phyloP scores from a whole-genome alignment of 1,140 invertebrate species.

The Telenomus remus region DNA sequence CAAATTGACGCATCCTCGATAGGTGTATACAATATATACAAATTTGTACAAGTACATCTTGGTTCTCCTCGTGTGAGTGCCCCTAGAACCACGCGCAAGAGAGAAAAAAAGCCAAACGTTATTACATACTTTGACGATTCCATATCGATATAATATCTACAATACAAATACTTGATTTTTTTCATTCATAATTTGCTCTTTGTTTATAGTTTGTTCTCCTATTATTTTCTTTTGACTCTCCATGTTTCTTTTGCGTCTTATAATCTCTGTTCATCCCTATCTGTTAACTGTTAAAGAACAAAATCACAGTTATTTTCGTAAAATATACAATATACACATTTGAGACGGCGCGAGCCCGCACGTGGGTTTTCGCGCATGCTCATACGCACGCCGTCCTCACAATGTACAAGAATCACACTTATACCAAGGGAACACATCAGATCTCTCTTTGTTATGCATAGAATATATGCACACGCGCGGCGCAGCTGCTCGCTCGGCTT shows the following conservation, averaged over 20 bases:
- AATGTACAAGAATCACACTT: constrained; percentile 62
- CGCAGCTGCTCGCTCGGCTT: constrained; percentile 34
- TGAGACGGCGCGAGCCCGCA: constrained; percentile 34
- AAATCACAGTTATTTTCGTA: constrained; percentile 64
- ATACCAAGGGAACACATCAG: constrained; percentile 61
- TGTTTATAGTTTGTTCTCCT: constrained; percentile 16
- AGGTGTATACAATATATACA: constrained; percentile 50
- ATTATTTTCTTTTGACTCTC: background rate
- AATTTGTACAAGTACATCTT: constrained; percentile 52
- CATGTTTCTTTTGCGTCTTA: background rate
- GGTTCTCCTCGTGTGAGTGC: constrained; percentile 23
- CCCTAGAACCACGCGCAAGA: constrained; percentile 11
- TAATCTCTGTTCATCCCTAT: constrained; percentile 3
- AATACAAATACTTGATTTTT: constrained; percentile 38
- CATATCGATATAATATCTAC: constrained; percentile 40
- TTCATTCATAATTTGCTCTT: constrained; percentile 1
- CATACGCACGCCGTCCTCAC: constrained; percentile 46
- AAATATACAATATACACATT: constrained; percentile 65
- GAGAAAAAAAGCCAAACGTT: constrained; percentile 10
- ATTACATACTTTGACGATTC: constrained; percentile 8
- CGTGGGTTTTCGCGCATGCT: constrained; percentile 39
- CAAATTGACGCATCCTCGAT: constrained; percentile 10
- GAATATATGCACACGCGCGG: constrained; percentile 38
- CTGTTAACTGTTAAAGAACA: constrained; percentile 34
- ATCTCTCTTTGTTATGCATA: constrained; percentile 56